Percentiles rank a stretch among this genome's conserved stretches.
Evolutionary conservation across 64 coral and sea anemone species (phyloP).

Genomic region (Dendrophyllia cribrosa): DNA sequence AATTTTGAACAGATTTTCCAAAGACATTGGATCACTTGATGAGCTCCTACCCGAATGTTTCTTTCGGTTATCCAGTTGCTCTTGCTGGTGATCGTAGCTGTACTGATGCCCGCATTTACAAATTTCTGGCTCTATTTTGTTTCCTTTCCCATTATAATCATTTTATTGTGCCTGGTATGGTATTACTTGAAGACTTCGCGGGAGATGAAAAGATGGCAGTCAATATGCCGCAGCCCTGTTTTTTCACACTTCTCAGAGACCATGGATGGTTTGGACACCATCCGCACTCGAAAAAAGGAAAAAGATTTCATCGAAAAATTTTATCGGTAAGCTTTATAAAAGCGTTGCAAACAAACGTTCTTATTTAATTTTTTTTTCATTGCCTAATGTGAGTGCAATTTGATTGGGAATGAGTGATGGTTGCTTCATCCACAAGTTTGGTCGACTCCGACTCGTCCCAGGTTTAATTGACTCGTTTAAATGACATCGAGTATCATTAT

Average conservation of each 20-base stretch:
- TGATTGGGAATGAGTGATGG: too few relatives aligned
- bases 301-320: conserved; percentile 32
- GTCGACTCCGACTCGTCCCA: too few relatives aligned
- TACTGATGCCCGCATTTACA: conserved; percentile 15
- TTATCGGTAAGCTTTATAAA: conserved; percentile 49
- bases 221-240: conserved; percentile 51
- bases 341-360: too few relatives aligned
- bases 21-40: conserved; percentile 47
- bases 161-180: conserved; percentile 7
- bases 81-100: conserved; percentile 21
- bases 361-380: too few relatives aligned
- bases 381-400: too few relatives aligned
- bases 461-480: too few relatives aligned
- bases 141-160: neutral
- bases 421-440: too few relatives aligned
- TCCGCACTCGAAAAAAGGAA: conserved; percentile 46
- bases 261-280: conserved; percentile 57
- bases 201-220: conserved; percentile 29
- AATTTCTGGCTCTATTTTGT: conserved; percentile 28
- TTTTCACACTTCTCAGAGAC: conserved; percentile 77
- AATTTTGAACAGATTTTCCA: conserved; percentile 61
- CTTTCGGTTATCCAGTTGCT: conserved; percentile 12
- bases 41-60: conserved; percentile 29
- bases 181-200: conserved; percentile 51
- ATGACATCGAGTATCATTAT: too few relatives aligned